Percentiles rank a stretch among this genome's conserved stretches.
These are phyloP conservation scores for Cactoblastis cactorum DNA, from an alignment of 2,888 invertebrate species.

Conservation along the genomic window DNA sequence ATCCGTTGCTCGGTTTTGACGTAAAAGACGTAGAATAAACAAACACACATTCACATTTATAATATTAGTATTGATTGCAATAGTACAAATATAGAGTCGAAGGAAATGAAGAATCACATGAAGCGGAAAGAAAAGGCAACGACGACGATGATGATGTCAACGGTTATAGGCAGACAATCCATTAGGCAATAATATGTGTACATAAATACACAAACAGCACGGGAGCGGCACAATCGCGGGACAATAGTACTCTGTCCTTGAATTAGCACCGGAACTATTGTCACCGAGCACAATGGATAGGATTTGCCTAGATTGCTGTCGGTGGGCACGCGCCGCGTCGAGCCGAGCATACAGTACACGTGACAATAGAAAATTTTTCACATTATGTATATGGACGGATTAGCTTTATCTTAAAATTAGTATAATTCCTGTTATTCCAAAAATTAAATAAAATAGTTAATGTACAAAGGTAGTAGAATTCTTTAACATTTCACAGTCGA, in stretches of 20 bases:
- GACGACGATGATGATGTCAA: not conserved
- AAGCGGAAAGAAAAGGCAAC: not conserved
- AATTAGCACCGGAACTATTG: constrained; percentile 72
- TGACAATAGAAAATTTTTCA: constrained; percentile 17
- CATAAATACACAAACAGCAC: constrained; percentile 23
- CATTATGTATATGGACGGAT: not conserved
- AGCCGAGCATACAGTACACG: constrained; percentile 39
- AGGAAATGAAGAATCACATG: too few relatives aligned
- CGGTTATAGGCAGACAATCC: constrained; percentile 14
- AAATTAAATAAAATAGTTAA: too few relatives aligned
- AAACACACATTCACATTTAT: too few relatives aligned
- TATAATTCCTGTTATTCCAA: too few relatives aligned
- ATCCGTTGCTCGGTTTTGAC: too few relatives aligned
- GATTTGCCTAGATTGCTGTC: constrained; percentile 60
- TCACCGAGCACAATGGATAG: constrained; percentile 65
- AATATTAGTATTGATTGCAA: too few relatives aligned
- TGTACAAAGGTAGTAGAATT: too few relatives aligned
- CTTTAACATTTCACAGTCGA: too few relatives aligned
- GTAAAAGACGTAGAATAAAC: too few relatives aligned
- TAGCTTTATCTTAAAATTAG: too few relatives aligned
- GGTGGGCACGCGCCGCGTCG: constrained; percentile 44
- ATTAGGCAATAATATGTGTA: constrained; percentile 14
- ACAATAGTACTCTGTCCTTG: constrained; percentile 68
- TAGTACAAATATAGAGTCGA: too few relatives aligned
- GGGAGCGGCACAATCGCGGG: constrained; percentile 39